Evolutionary conservation across 2,888 invertebrate species (phyloP).

Genomic region (Sphecodes monilicornis): DNA sequence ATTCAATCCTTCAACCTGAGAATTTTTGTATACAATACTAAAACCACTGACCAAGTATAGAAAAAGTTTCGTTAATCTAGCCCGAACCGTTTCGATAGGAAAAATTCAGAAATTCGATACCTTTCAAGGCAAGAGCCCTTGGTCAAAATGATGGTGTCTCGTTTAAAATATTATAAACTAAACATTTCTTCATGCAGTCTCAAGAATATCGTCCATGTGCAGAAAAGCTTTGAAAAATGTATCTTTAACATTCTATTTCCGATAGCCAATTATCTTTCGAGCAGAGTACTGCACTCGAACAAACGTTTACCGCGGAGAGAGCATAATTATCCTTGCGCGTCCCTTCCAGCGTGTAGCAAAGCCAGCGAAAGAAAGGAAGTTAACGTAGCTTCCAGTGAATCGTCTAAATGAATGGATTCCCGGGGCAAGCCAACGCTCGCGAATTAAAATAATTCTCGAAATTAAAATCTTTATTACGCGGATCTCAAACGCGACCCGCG

Average conservation of each 20-base stretch:
- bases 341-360: background rate
- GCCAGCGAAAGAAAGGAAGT: constrained; percentile 9
- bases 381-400: background rate
- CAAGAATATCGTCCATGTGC: background rate
- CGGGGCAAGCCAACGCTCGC: background rate
- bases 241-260: background rate
- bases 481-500: constrained; percentile 2
- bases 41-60: too few species aligned
- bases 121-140: too few species aligned
- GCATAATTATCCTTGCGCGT: background rate
- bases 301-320: background rate
- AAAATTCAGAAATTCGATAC: too few species aligned
- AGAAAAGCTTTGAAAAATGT: background rate
- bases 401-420: constrained; percentile 1
- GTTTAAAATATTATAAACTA: background rate
- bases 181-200: background rate
- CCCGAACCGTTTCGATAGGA: too few species aligned
- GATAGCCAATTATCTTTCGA: background rate
- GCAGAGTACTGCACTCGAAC: background rate
- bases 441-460: constrained; percentile 31
- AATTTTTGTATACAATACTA: too few species aligned
- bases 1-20: too few species aligned
- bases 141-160: too few species aligned
- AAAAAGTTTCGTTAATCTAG: too few species aligned
- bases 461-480: constrained; percentile 40